A percentile compares a stretch with the other conserved stretches of the same genome.
Conservation (phyloP, 2,888 invertebrate genomes). For the Tetragonula carbonaria region DNA sequence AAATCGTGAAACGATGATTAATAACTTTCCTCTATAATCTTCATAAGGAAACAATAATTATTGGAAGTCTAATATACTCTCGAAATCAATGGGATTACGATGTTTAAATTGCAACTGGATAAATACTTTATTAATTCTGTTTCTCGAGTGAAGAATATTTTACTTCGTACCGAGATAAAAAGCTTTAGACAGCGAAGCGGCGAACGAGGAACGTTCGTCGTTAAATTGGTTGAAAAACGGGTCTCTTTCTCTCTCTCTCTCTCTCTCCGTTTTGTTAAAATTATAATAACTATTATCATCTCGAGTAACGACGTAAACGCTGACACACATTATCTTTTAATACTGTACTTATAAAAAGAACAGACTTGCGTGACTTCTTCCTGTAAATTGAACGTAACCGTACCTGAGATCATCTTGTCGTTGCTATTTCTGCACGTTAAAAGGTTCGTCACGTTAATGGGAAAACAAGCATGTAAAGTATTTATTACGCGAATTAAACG, state of each 20-base stretch:
- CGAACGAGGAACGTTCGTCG: background rate
- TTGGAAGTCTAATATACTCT: no score
- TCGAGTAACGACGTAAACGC: background rate
- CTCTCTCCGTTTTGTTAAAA: background rate
- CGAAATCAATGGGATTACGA: no score
- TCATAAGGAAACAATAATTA: no score
- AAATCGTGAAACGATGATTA: no score
- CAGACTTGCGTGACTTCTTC: conserved; percentile 23
- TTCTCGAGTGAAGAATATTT: background rate
- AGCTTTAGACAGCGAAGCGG: background rate
- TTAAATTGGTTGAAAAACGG: background rate
- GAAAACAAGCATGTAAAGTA: conserved; percentile 4
- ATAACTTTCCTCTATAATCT: no score
- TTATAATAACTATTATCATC: background rate
- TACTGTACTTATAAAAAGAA: conserved; percentile 6
- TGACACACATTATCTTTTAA: background rate
- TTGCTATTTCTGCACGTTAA: conserved; percentile 23
- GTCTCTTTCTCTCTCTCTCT: no score
- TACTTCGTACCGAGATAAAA: background rate
- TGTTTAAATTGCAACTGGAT: background rate
- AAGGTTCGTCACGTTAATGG: conserved; percentile 2
- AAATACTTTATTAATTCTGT: background rate
- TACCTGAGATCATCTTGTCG: conserved; percentile 9
- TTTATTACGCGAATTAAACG: background rate
- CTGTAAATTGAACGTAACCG: background rate